Evolutionary conservation across 2,113 vertebrate species (phyloP).

Genomic region (rabbit (Oryctolagus cuniculus)): DNA sequence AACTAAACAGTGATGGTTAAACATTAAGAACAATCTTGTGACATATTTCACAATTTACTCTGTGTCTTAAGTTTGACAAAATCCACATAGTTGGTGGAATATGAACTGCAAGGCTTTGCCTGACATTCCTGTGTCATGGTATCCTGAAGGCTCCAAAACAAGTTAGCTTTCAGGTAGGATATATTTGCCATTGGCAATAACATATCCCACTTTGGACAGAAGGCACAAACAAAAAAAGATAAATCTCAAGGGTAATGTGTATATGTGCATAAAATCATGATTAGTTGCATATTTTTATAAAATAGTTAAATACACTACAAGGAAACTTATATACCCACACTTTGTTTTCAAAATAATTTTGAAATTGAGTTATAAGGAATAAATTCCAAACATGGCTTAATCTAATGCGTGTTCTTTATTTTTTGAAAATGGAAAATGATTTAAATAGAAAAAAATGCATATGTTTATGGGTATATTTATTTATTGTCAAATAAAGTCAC

Average conservation of each 20-base stretch:
- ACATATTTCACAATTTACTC: slow-evolving; percentile 39
- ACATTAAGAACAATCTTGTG: neutral
- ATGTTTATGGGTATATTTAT: neutral
- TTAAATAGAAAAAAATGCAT: neutral
- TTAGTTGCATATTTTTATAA: neutral
- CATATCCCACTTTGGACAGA: neutral
- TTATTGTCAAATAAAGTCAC: neutral
- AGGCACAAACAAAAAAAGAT: neutral
- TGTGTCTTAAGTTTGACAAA: neutral
- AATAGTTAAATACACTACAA: neutral
- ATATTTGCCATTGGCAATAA: neutral
- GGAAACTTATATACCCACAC: neutral
- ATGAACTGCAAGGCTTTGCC: neutral
- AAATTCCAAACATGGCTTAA: neutral
- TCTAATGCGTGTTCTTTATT: neutral
- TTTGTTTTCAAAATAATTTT: slow-evolving; percentile 46
- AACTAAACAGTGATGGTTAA: neutral
- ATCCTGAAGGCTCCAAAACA: neutral
- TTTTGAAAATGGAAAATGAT: slow-evolving; percentile 1
- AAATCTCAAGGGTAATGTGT: neutral
- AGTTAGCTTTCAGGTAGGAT: neutral
- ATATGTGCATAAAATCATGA: neutral
- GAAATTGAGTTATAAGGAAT: neutral
- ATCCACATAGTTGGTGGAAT: neutral
- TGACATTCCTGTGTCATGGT: neutral